Evolutionary conservation across 23 tunicate genomes (phyloP).

Genomic region (Phallusia fumigata): DNA sequence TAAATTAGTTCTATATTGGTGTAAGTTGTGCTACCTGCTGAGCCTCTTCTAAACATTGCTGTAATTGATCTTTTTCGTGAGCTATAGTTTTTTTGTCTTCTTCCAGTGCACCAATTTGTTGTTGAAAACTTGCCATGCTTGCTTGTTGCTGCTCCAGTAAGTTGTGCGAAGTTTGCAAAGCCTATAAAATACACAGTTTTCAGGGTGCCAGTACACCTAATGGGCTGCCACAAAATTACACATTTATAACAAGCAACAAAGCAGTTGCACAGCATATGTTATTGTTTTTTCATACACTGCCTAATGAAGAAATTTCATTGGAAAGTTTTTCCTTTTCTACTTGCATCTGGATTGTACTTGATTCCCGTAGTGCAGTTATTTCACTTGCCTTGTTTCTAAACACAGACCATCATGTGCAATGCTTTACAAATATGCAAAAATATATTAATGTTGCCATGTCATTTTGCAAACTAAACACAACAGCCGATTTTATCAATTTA

Average conservation of each 20-base stretch:
- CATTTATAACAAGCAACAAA: too few relatives aligned
- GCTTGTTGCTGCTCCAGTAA: slow-evolving; percentile 62
- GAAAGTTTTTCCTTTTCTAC: slow-evolving; percentile 12
- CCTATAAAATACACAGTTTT: slow-evolving; percentile 15
- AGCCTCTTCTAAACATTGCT: background rate
- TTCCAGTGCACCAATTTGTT: slow-evolving; percentile 27
- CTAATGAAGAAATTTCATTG: slow-evolving; percentile 37
- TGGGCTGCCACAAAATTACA: too few relatives aligned
- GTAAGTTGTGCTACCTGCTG: background rate
- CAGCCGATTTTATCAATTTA: background rate
- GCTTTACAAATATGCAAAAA: background rate
- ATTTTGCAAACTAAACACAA: background rate
- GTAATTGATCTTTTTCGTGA: slow-evolving; percentile 24
- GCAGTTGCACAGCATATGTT: background rate
- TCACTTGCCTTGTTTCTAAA: slow-evolving; percentile 38
- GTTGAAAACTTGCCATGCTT: slow-evolving; percentile 22
- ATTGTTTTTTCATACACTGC: slow-evolving; percentile 19
- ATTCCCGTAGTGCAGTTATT: slow-evolving; percentile 14
- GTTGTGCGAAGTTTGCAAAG: slow-evolving; percentile 68
- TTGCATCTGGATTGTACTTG: background rate
- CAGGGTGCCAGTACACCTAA: too few relatives aligned
- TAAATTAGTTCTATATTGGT: too few relatives aligned
- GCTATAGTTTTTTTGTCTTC: slow-evolving; percentile 7
- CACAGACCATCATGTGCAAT: background rate
- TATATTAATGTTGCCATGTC: background rate